These are phyloP conservation scores for Euwallacea similis DNA, from an alignment of 1,140 invertebrate genomes.

Conservation along the genomic window DNA sequence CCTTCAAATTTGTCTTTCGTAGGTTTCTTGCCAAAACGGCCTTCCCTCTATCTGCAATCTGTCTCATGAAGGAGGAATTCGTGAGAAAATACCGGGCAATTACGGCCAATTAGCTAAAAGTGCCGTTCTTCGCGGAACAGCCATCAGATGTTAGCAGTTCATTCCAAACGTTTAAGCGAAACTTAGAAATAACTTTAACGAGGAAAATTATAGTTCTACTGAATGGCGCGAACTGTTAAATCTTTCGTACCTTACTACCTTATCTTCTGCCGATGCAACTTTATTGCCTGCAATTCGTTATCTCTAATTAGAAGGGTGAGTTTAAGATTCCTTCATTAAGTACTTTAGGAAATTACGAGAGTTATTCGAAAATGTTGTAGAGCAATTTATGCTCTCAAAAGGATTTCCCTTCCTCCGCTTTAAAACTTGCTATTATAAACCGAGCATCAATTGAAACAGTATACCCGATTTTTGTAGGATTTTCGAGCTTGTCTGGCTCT, in stretches of 20 bases:
- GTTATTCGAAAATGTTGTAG: too few relatives aligned
- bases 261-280: conserved; percentile 3
- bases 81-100: not conserved
- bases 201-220: conserved; percentile 1
- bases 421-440: too few relatives aligned
- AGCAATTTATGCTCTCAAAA: too few relatives aligned
- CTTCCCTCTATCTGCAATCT: not conserved
- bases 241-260: not conserved
- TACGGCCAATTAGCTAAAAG: not conserved
- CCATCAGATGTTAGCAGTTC: not conserved
- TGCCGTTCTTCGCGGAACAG: not conserved
- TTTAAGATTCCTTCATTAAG: conserved; percentile 12
- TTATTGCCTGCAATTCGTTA: conserved; percentile 16
- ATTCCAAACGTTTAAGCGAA: conserved; percentile 1
- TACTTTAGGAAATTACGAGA: too few relatives aligned
- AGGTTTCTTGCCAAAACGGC: too few relatives aligned
- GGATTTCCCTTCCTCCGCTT: too few relatives aligned
- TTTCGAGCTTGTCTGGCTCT: too few relatives aligned
- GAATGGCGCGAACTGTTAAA: not conserved
- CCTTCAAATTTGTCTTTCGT: too few relatives aligned
- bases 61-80: not conserved
- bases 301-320: conserved; percentile 7
- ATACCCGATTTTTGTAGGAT: too few relatives aligned
- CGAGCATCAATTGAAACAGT: too few relatives aligned
- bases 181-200: conserved; percentile 1